Base-by-base conservation (phyloP, 1,140 invertebrate species). In the Helicorthomorpha holstii region DNA sequence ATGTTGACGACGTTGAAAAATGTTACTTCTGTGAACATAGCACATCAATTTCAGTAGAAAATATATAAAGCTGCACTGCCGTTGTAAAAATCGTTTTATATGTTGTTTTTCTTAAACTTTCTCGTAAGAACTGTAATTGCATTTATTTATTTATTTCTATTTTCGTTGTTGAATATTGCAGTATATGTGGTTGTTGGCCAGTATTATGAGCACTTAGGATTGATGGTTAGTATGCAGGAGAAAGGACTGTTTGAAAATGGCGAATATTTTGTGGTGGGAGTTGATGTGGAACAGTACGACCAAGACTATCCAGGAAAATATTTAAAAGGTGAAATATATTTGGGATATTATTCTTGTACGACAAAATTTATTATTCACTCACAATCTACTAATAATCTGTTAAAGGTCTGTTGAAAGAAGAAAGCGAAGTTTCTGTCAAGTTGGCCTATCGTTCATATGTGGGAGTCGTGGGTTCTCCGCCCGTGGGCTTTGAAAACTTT, bases 121-220 rank as follows among this genome's bases (percentile, higher is more conserved):
- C 29, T 34, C 16, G 16, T 34, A 34, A 34, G 29, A 7, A 34
- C 29, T 34, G 29, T 34, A 34, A 7, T 34, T 34, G 29, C 29
- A 34, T 34, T 34, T 16, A 34, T 34, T 7, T 34, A 16, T 7
- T 34, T 34, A 16, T 34, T 34, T 7, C 16, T 34, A 34, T 34
- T 34, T 7, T 34, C 16, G 29, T 34, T 34, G 29, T 34, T 34
- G 29, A 7, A 7, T 7, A 7, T 82, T 75, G 38, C 74, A 94
- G 90, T 94, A 66, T 96, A 94, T 66, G 78, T 97, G 1, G 81
- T 92, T 29, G 75, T 96, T 51, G 90, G 91, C 2, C 79, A 86
- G 60, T 81, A 88, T 60, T 82, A 84, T 59, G 86, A 91, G 58
- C 85, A 89, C 59, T 73, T 88, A 38, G 87, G 85, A 2, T 69